Base-by-base conservation (phyloP, 1,140 invertebrate species). In the Grapholita molesta region DNA sequence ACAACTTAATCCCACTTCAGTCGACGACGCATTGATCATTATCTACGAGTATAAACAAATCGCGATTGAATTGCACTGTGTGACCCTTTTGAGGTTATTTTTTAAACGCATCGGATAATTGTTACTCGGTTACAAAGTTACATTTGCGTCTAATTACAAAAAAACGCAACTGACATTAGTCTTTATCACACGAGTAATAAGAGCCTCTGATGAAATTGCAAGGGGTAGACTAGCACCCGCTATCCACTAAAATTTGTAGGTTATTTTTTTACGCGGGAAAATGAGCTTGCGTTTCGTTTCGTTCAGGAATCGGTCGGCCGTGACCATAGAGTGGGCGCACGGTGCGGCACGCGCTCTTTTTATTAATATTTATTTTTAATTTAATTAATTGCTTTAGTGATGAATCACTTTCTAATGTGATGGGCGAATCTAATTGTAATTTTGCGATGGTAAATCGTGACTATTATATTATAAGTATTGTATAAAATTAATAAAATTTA, bases 21-120 rank as follows among this genome's bases (percentile, higher is more conserved):
- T 30, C 55, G 30, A 61, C 24, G 18, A 61, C 18, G 18, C 9
- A 53, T 61, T 61, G 74, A 78, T 79, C 69, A 82, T 78, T 85
- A 85, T 86, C 81, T 81, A 67, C 76, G 67, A 83, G 71, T 77
- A 80, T 78, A 86, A 86, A 88, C 80, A 88, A 85, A 85, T 84
- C 76, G 74, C 73, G 70, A 77, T 82, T 77, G 79, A 82, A 85
- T 84, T 85, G 86, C 73, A 76, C 77, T 79, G 75, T 82, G 77
- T 76, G 74, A 85, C 80, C 82, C 83, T 80, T 72, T 78, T 71
- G 74, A 76, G 76, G 75, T 74, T 79, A 74, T 79, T 76, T 79
- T 76, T 74, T 82, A 73, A 76, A 78, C 71, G 73, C 75, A 74
- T 69, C 68, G 70, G 64, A 72, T 61, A 61, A 73, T 75, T 72